Evolutionary conservation across 2,113 vertebrate genomes (phyloP), one percentile per base, ranked within the genome.

Genomic region (Rhagologus leucostigma): DNA sequence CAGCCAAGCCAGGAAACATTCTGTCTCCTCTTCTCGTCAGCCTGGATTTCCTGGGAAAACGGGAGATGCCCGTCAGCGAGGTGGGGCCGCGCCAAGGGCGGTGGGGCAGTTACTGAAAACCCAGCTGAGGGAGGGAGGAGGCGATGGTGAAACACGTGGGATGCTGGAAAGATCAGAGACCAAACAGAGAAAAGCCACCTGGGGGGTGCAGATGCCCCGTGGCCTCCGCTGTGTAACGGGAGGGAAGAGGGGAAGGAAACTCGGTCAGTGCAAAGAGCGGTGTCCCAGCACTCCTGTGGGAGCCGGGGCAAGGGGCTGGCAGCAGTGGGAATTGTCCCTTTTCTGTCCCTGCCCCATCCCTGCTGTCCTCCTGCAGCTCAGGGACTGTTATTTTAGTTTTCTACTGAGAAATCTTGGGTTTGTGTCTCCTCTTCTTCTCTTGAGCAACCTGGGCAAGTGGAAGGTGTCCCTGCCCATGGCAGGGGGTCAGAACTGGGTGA

Each of bases 71-170:
- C 9, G 0, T 17, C 67, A 8, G 50, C 0, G 0, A 2, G 21
- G 24, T 56, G 63, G 63, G 26, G 15, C 35, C 0, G 0, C 2
- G 30, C 22, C 65, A 32, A 3, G 62, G 37, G 7, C 29, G 1
- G 32, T 0, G 4, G 70, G 62, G 32, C 84, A 18, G 14, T 2
- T 37, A 2, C 46, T 32, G 80, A 6, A 15, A 62, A 24, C 32
- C 8, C 87, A 27, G 50, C 44, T 6, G 21, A 17, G 24, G 0
- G 4, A 21, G 33, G 69, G 46, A 64, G 44, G 44, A 56, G 41
- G 37, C 6, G 1, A 2, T 7, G 49, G 55, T 7, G 29, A 15
- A 29, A 15, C 1, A 0, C 0, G 0, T 20, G 37, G 16, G 10
- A 3, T 30, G 64, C 68, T 65, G 23, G 52, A 17, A 47, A 8